Evolutionary conservation across 2,797 vertebrate genomes (phyloP).

Genomic region (Erethizon dorsatum): DNA sequence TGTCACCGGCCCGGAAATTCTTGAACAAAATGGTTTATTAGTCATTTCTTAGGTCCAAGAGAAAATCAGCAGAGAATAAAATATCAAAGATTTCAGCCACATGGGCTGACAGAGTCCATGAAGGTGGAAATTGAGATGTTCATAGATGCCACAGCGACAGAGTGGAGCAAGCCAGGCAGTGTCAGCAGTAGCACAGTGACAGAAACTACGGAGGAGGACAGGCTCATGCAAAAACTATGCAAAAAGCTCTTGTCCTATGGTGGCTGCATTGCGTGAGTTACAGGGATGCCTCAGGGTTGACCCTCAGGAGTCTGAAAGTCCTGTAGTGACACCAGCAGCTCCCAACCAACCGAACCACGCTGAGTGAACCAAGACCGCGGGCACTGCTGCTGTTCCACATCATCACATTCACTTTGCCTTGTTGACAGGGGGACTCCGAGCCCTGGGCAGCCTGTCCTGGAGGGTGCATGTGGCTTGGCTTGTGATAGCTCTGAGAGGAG

Average conservation of each 20-base stretch:
- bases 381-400: accelerated
- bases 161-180: not conserved
- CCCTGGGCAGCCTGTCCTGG: not conserved
- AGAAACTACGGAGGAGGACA: not conserved
- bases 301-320: not conserved
- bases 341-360: accelerated
- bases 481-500: not conserved
- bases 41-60: not conserved
- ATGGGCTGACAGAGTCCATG: not conserved
- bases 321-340: not conserved
- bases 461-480: not conserved
- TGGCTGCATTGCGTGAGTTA: too few relatives aligned
- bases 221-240: not conserved
- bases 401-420: not conserved
- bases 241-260: not conserved
- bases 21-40: not conserved
- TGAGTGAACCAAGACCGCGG: not conserved
- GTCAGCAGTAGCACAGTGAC: not conserved
- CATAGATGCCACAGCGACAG: not conserved
- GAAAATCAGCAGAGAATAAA: not conserved
- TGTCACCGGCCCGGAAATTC: not conserved
- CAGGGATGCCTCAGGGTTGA: too few relatives aligned
- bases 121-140: not conserved
- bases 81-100: not conserved
- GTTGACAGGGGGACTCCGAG: not conserved